These are phyloP conservation scores for Corythucha ciliata DNA, from an alignment of 2,888 invertebrate species.

Conservation along the genomic window DNA sequence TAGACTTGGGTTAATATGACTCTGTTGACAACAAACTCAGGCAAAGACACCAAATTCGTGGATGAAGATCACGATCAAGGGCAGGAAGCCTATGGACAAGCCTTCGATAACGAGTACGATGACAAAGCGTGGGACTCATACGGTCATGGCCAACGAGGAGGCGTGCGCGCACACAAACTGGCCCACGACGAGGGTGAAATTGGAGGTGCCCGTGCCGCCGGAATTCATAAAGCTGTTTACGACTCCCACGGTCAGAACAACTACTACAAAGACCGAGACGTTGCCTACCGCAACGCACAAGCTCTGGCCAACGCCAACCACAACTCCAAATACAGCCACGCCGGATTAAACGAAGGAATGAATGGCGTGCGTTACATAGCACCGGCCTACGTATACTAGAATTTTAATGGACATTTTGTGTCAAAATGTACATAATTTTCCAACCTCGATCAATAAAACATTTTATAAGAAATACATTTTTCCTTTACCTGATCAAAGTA, in stretches of 20 bases:
- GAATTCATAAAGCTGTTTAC: constrained; percentile 13
- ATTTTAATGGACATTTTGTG: not conserved
- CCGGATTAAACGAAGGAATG: no score
- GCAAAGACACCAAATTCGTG: constrained; percentile 25
- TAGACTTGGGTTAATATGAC: not conserved
- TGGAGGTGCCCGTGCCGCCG: constrained; percentile 4
- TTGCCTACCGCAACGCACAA: constrained; percentile 14
- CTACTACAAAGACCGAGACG: constrained; percentile 18
- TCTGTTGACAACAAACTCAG: not conserved
- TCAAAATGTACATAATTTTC: not conserved
- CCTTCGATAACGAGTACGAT: constrained; percentile 13
- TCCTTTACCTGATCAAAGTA: constrained; percentile 79
- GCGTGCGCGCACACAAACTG: constrained; percentile 10
- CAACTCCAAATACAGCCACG: not conserved
- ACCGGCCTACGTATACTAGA: not conserved
- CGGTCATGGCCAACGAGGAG: constrained; percentile 14
- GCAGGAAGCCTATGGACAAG: constrained; percentile 16
- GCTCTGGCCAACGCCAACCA: not conserved
- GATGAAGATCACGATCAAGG: constrained; percentile 25
- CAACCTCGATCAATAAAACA: no score
- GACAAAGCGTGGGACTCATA: constrained; percentile 18
- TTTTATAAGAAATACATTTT: no score
- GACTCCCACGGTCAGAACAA: constrained; percentile 14
- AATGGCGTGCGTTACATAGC: not conserved
- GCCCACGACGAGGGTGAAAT: not conserved